Base-by-base conservation (phyloP, 2,888 invertebrate species). In the Drosophila mettleri region DNA sequence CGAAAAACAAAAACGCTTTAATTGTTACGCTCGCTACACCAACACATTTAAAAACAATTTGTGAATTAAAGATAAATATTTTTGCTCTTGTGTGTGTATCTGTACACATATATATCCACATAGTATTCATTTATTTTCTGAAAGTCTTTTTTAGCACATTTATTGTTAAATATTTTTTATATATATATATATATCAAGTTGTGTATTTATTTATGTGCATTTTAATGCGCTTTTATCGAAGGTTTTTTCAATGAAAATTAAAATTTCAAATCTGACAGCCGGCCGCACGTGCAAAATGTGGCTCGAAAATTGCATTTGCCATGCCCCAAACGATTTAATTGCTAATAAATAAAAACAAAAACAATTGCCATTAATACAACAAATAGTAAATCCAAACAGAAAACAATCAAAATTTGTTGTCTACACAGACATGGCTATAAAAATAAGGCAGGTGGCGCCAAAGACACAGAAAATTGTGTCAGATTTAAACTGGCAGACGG, bases 51-150 rank as follows among this genome's bases (percentile, higher is more conserved):
- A 20, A 55, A 52, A 48, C 33, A 53, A 54, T 58, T 76, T 59
- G 76, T 52, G 41, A 64, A 68, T 61, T 72, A 72, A 80, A 72
- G 38, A 55, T 58, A 72, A 69, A 57, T 48, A 55, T 71, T 54
- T 59, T 33, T 45, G 12, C 59, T 46, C 27, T 45, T 14, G 27
- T 18, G 16, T 49, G 36, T 20, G n/a, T 34, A 41, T 41, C 38
- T 31, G 16, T 38, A 27, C 10, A 31, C 14, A 27, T 59, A 36
- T 36, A 27, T 27, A 54, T 24, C 7, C 18, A 20, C 31, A 31
- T 4, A 20, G 1, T 29, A 18, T 48, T 31, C 27, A 31, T 31
- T 48, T 31, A 31, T 31, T 20, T 46, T 22, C 4, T 14, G 24
- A n/a, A n/a, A n/a, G n/a, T n/a, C 20, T 9, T 46, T 52, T 46